Evolutionary conservation across 2,888 invertebrate species (phyloP).

Genomic region (Folsomia manolachei): DNA sequence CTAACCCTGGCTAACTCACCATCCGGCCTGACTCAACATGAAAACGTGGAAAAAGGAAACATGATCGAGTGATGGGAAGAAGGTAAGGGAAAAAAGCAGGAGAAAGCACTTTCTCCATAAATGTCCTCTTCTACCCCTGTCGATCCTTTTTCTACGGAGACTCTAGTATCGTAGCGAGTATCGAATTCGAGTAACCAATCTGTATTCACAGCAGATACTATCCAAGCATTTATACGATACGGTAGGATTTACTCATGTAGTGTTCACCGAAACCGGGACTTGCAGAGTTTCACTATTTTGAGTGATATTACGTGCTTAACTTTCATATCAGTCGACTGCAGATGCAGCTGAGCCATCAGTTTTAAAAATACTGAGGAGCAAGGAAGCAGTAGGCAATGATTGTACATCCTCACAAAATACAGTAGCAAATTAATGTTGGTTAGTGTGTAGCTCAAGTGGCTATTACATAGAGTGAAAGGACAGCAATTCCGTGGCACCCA

Average conservation of each 20-base stretch:
- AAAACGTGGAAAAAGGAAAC: not conserved
- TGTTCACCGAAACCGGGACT: too few relatives aligned
- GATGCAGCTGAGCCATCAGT: too few relatives aligned
- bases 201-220: not conserved
- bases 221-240: not conserved
- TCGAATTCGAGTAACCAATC: too few relatives aligned
- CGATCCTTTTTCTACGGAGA: not conserved
- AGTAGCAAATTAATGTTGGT: too few relatives aligned
- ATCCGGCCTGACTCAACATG: not conserved
- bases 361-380: too few relatives aligned
- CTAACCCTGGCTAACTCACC: not conserved
- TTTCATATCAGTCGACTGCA: not conserved
- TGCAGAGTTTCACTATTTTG: not conserved
- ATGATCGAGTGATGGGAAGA: too few relatives aligned
- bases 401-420: too few relatives aligned
- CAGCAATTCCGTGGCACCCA: too few relatives aligned
- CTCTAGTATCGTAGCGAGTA: not conserved
- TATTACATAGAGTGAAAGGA: too few relatives aligned
- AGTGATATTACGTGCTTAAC: not conserved
- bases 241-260: not conserved
- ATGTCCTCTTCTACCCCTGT: not conserved
- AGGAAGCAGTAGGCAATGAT: too few relatives aligned
- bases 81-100: not conserved
- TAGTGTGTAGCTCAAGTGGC: too few relatives aligned
- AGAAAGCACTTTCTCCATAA: constrained; percentile 6